Evolutionary conservation across 2,888 invertebrate genomes (phyloP).

Genomic region (Hypselothyrea guttata): DNA sequence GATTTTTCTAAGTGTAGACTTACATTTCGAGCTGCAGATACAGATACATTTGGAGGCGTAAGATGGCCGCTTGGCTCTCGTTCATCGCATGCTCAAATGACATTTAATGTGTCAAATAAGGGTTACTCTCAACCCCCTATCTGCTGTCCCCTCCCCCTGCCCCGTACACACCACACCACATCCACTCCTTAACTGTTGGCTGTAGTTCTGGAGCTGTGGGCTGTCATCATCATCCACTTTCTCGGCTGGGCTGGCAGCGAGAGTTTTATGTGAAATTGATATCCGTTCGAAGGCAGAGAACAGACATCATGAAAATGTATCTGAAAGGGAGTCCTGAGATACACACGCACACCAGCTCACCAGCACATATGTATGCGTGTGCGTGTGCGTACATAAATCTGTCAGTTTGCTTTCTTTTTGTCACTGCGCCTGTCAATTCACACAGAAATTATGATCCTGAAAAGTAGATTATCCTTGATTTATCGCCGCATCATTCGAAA

Average conservation of each 20-base stretch:
- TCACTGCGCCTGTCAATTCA: conserved; percentile 81
- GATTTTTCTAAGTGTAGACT: no score
- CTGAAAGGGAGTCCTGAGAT: conserved; percentile 40
- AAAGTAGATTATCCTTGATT: conserved; percentile 83
- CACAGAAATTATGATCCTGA: conserved; percentile 82
- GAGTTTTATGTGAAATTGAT: conserved; percentile 81
- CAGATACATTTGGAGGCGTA: conserved; percentile 32
- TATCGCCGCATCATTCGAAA: conserved; percentile 80
- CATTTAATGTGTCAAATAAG: conserved; percentile 81
- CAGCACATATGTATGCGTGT: conserved; percentile 33
- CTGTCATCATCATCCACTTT: conserved; percentile 69
- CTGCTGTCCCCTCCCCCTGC: neutral
- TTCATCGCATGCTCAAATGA: conserved; percentile 77
- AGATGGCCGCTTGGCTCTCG: conserved; percentile 75
- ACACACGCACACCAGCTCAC: conserved; percentile 6
- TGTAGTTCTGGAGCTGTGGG: conserved; percentile 16
- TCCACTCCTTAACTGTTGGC: neutral
- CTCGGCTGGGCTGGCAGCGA: conserved; percentile 55
- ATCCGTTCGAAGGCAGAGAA: conserved; percentile 66
- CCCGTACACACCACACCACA: no score
- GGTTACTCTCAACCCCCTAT: conserved; percentile 61
- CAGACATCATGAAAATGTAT: conserved; percentile 56
- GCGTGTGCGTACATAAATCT: conserved; percentile 79
- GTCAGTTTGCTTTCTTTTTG: conserved; percentile 80
- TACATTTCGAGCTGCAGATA: conserved; percentile 18